These are phyloP conservation scores for Propithecus coquereli DNA, from an alignment of 2,113 vertebrate species.

Conservation along the genomic window DNA sequence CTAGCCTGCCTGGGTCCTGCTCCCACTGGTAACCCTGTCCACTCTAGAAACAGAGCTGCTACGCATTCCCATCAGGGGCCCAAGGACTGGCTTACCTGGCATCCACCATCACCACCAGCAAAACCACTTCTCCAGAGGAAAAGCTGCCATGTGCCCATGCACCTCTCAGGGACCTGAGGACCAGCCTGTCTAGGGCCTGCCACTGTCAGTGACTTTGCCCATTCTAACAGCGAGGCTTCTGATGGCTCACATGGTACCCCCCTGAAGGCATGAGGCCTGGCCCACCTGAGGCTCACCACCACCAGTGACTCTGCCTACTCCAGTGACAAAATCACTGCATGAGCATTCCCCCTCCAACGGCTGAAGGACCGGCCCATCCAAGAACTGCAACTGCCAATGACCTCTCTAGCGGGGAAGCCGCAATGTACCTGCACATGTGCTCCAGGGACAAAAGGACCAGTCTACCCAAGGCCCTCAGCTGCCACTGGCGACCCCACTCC, in stretches of 20 bases:
- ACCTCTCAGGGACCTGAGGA: too few relatives aligned
- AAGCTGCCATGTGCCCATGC: too few relatives aligned
- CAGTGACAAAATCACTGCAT: too few relatives aligned
- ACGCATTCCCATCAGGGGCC: not conserved
- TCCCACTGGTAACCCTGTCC: not conserved
- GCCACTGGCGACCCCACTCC: not conserved
- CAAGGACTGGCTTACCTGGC: not conserved
- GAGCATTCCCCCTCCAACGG: too few relatives aligned
- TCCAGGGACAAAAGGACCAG: not conserved
- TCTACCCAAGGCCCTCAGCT: not conserved
- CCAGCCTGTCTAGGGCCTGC: too few relatives aligned
- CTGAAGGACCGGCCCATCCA: too few relatives aligned
- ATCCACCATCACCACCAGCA: too few relatives aligned
- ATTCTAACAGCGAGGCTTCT: too few relatives aligned
- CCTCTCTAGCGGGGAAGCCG: not conserved
- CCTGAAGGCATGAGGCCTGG: too few relatives aligned
- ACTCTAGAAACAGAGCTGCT: not conserved
- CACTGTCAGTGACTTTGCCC: too few relatives aligned
- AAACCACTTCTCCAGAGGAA: too few relatives aligned
- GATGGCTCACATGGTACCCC: too few relatives aligned
- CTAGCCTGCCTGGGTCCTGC: not conserved
- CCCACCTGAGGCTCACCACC: not conserved
- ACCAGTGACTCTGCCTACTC: not conserved
- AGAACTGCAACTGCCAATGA: not conserved
- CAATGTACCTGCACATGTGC: not conserved